Evolutionary conservation across 2,113 vertebrate genomes (phyloP).

Genomic region (Heterotis niloticus): DNA sequence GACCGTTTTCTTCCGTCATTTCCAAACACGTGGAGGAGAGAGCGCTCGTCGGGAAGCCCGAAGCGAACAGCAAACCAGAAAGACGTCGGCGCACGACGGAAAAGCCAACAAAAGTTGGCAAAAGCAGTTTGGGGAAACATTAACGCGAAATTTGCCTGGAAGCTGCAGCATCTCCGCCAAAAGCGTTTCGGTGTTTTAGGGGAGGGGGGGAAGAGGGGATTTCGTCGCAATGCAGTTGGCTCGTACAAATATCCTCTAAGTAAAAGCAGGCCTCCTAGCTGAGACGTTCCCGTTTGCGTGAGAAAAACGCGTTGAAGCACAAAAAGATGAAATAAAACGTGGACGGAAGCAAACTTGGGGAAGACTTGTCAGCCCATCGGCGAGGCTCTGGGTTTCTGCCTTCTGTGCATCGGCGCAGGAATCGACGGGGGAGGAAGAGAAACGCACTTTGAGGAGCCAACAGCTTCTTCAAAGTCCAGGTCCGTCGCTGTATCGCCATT

Average conservation of each 20-base stretch:
- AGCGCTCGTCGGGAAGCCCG: too few relatives aligned
- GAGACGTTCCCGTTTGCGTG: background rate
- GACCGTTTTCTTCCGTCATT: background rate
- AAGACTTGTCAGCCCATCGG: constrained; percentile 41
- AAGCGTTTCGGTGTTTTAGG: too few relatives aligned
- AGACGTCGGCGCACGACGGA: too few relatives aligned
- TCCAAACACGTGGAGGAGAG: background rate
- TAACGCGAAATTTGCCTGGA: background rate
- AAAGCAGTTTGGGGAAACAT: background rate
- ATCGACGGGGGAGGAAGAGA: background rate
- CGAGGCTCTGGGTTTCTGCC: too few relatives aligned
- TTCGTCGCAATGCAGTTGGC: constrained; percentile 22
- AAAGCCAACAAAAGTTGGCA: constrained; percentile 1
- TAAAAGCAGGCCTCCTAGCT: constrained; percentile 19
- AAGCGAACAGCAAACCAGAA: too few relatives aligned
- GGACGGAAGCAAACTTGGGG: constrained; percentile 34
- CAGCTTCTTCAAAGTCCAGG: constrained; percentile 51
- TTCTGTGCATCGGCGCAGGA: constrained; percentile 38
- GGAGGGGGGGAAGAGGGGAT: background rate
- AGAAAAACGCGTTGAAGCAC: constrained; percentile 6
- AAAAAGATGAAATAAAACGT: too few relatives aligned
- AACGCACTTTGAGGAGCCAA: constrained; percentile 28
- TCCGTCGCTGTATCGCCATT: constrained; percentile 52
- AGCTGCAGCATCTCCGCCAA: background rate
- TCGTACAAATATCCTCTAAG: constrained; percentile 6